Evolutionary conservation across 2,113 vertebrate genomes (phyloP), one percentile per base, ranked within the genome.

Genomic region (Puffinus mauretanicus): DNA sequence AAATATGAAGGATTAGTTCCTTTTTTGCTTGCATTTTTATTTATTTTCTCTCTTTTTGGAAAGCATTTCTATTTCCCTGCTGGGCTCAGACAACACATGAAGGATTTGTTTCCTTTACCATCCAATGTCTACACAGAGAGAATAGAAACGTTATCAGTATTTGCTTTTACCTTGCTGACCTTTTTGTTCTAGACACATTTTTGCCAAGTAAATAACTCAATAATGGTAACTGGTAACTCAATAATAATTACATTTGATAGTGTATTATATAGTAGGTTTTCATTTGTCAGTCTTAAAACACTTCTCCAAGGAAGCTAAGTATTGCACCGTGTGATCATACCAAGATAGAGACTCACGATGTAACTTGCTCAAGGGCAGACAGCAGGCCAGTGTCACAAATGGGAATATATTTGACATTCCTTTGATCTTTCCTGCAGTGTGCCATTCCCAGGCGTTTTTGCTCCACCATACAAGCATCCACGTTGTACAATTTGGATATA

Each of bases 181-280:
- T 85, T 58, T 88, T 60, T 77, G 70, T 93, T 96, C 93, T 15
- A 57, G 78, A 83, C 75, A 66, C 75, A 18, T 80, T 96, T 97
- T 94, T 95, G 75, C 70, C 78, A 64, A 94, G 91, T 88, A 95
- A 94, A 87, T 93, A 96, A 95, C 94, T 97, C 91, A 81, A 88
- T 95, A 90, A 90, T 1, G 0, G 62, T 58, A 82, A 93, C 73
- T 42, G 61, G 89, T 90, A 93, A 96, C 92, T 96, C 95, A 88
- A 94, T 95, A 94, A 96, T 85, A 94, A 96, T 95, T 77, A 80
- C 86, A 92, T 96, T 94, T 81, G 85, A 89, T 88, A 40, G 88
- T 46, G 57, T 72, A 79, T 95, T 88, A 93, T 89, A 69, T 4
- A 84, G 90, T 36, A 66, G 90, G 90, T 69, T 93, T 95, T 92